Percentiles rank a stretch among this genome's conserved stretches.
Evolutionary conservation across 2,888 invertebrate genomes (phyloP).

Genomic region (Strigamia crassipes): DNA sequence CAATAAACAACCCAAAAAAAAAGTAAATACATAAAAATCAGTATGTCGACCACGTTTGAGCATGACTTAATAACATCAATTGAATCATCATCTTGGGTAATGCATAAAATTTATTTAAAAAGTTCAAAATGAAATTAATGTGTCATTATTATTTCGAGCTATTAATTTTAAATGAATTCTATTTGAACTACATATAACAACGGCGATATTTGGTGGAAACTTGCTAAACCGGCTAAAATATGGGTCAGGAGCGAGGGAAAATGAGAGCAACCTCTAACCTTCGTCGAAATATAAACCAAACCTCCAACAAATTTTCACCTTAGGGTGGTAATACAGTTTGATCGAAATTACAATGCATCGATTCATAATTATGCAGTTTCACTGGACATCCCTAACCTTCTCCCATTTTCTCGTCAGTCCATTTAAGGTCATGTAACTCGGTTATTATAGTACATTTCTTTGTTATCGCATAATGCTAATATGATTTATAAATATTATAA

Average conservation of each 20-base stretch:
- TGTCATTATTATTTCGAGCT: no score
- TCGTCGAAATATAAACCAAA: neutral
- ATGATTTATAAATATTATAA: neutral
- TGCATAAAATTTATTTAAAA: no score
- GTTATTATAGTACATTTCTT: neutral
- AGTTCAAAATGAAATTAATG: no score
- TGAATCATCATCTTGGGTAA: neutral
- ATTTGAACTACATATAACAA: no score
- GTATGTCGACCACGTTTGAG: neutral
- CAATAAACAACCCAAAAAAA: neutral
- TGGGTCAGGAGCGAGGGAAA: slow-evolving; percentile 20
- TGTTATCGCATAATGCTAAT: neutral
- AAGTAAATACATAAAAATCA: neutral
- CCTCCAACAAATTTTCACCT: neutral
- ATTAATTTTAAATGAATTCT: no score
- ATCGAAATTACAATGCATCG: neutral
- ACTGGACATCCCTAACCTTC: neutral
- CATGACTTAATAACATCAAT: neutral
- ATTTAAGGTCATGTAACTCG: neutral
- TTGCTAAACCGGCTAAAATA: slow-evolving; percentile 10
- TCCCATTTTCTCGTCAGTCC: neutral
- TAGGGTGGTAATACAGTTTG: neutral
- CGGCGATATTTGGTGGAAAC: neutral
- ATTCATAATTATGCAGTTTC: neutral
- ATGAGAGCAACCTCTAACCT: neutral